Percentiles rank a stretch among this genome's conserved stretches.
Conservation (phyloP, 2,113 vertebrate genomes). For the Sander lucioperca region DNA sequence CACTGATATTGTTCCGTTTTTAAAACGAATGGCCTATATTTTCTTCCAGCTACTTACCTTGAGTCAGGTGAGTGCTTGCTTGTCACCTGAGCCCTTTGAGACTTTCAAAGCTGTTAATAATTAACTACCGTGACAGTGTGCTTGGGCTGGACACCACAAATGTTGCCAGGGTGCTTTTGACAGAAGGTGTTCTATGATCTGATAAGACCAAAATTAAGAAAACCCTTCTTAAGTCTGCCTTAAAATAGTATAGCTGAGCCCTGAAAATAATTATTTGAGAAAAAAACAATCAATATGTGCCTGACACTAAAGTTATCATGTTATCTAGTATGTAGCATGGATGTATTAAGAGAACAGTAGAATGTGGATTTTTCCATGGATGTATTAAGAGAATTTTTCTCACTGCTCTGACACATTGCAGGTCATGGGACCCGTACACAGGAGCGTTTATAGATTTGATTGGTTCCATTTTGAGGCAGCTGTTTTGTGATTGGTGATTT, state of each 20-base stretch:
- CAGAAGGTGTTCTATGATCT: background rate
- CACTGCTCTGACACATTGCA: slow-evolving; percentile 37
- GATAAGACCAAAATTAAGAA: background rate
- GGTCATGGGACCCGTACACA: slow-evolving; percentile 78
- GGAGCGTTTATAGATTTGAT: slow-evolving; percentile 56
- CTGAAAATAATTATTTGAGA: background rate
- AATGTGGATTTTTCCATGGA: slow-evolving; percentile 42
- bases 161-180: background rate
- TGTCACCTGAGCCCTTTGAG: slow-evolving; percentile 50
- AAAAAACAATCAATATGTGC: no score
- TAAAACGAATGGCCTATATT: background rate
- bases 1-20: background rate
- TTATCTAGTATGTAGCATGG: background rate
- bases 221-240: background rate
- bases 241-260: background rate
- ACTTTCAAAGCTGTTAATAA: slow-evolving; percentile 63
- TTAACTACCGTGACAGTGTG: slow-evolving; percentile 48
- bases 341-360: no score
- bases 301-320: no score
- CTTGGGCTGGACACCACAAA: background rate
- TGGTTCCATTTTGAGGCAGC: slow-evolving; percentile 54
- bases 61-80: slow-evolving; percentile 25
- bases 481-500: slow-evolving; percentile 42
- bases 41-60: background rate
- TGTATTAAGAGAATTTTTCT: slow-evolving; percentile 1